Conservation (phyloP, 2,113 vertebrate species). For the Isichthys henryi region DNA sequence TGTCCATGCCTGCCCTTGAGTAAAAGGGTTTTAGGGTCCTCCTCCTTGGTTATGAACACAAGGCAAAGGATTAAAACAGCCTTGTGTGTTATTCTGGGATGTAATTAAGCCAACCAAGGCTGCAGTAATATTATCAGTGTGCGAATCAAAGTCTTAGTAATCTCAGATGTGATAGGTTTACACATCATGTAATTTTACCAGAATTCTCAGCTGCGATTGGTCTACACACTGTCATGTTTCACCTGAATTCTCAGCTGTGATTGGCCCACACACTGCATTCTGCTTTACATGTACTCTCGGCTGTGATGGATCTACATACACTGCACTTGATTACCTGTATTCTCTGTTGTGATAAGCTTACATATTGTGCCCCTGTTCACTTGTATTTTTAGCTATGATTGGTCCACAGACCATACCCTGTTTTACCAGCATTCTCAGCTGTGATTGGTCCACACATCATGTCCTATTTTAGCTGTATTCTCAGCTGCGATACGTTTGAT, state of each 20-base stretch:
- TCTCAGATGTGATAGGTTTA: not conserved
- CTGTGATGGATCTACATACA: not conserved
- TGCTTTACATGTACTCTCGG: not conserved
- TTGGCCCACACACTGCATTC: not conserved
- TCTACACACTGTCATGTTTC: not conserved
- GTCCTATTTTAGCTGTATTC: not conserved
- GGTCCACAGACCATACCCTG: not conserved
- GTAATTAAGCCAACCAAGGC: constrained; percentile 13
- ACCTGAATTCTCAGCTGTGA: not conserved
- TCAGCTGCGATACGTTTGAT: not conserved
- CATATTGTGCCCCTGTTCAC: not conserved
- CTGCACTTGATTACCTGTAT: not conserved
- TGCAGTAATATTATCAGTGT: constrained; percentile 16
- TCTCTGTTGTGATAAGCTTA: not conserved
- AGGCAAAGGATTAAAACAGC: constrained; percentile 22
- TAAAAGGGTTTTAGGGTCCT: not conserved
- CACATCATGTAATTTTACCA: not conserved
- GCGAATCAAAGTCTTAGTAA: not conserved
- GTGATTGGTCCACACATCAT: not conserved
- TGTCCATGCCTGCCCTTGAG: not conserved
- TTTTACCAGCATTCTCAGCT: not conserved
- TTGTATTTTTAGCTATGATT: not conserved
- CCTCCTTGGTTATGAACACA: not conserved
- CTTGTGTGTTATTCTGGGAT: constrained; percentile 28
- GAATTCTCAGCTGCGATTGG: not conserved